Evolutionary conservation across 2,888 invertebrate genomes (phyloP).

Genomic region (Lacanobia wlatinum): DNA sequence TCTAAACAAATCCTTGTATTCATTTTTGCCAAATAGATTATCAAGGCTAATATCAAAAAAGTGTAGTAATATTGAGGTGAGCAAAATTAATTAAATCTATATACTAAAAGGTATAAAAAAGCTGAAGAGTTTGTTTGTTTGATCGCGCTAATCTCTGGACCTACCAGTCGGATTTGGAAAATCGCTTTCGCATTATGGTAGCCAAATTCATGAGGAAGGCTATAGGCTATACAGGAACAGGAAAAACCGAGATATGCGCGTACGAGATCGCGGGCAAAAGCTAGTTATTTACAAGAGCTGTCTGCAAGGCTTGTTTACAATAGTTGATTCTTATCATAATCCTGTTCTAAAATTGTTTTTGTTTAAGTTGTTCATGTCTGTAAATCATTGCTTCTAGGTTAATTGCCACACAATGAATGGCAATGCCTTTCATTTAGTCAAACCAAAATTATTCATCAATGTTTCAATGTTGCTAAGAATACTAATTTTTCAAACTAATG

Average conservation of each 20-base stretch:
- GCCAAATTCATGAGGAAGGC: no score
- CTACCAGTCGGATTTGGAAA: no score
- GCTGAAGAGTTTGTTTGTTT: no score
- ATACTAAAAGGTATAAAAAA: no score
- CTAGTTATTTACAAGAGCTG: neutral
- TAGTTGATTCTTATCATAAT: slow-evolving; percentile 15
- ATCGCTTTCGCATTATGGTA: no score
- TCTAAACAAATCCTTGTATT: neutral
- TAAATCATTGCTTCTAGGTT: neutral
- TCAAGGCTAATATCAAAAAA: neutral
- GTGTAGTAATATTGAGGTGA: neutral
- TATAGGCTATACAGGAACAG: no score
- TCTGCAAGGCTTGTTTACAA: slow-evolving; percentile 10
- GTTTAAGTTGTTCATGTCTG: neutral
- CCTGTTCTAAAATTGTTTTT: neutral
- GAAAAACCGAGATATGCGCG: no score
- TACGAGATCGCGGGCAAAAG: no score
- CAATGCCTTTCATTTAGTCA: neutral
- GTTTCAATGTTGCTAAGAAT: no score
- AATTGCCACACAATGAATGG: neutral
- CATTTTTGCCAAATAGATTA: slow-evolving; percentile 9
- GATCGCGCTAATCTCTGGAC: no score
- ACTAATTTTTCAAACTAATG: neutral
- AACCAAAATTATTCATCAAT: no score
- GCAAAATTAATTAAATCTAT: neutral